Conservation (phyloP, 30 jellyfish, hydroid and myxozoan genomes). For the Aurelia coerulea region DNA sequence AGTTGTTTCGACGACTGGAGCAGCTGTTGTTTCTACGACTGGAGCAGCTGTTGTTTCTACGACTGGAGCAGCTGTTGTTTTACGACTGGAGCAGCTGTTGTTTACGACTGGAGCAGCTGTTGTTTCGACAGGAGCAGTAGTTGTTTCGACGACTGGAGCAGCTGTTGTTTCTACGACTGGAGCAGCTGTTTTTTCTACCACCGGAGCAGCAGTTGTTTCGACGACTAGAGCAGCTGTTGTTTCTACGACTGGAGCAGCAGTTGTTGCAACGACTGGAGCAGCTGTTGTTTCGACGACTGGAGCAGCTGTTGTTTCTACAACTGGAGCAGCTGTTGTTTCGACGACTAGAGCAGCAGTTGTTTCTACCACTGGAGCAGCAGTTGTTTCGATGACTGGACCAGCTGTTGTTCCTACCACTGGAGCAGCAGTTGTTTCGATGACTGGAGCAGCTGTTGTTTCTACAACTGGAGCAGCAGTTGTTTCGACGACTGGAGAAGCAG, state of each 20-base stretch:
- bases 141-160: constrained; percentile 5
- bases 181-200: constrained; percentile 11
- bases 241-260: constrained; percentile 16
- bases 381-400: constrained; percentile 8
- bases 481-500: too few species aligned
- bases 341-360: constrained; percentile 18
- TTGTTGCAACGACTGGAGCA: constrained; percentile 3
- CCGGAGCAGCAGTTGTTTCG: constrained; percentile 4
- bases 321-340: constrained; percentile 6
- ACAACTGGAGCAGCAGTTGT: too few species aligned
- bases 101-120: constrained; percentile 12
- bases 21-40: constrained; percentile 31
- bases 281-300: constrained; percentile 14
- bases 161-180: constrained; percentile 15
- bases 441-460: too few species aligned
- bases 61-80: constrained; percentile 18
- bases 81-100: constrained; percentile 14
- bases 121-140: constrained; percentile 3
- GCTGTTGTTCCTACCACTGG: constrained; percentile 42
- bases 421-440: background rate
- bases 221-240: constrained; percentile 15
- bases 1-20: constrained; percentile 30
- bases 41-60: background rate
- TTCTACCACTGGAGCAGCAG: constrained; percentile 22
- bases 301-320: background rate